Evolutionary conservation across 2,797 vertebrate genomes (phyloP), one percentile per base, ranked within the genome.

Genomic region (Anguilla marmorata): DNA sequence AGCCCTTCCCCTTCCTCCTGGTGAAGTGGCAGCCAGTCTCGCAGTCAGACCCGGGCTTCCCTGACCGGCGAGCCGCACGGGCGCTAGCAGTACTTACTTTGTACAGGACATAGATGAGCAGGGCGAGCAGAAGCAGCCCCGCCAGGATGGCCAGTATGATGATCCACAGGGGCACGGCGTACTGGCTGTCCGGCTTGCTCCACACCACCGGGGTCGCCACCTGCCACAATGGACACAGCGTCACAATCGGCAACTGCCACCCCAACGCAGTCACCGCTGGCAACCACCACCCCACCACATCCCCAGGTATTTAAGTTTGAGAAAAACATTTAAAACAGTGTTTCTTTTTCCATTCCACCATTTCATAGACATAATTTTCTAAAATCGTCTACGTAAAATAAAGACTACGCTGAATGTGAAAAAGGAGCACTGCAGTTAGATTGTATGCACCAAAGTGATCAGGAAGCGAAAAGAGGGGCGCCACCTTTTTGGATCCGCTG

Each of bases 21-120:
- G 58, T 60, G 58, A 60, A 16, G 12, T 2, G 58, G 19, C 58
- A 60, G 14, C 16, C 58, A 21, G 19, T 60, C 19, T 60, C 3
- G 0, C 58, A 60, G 58, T 60, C 0, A 60, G 58, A 60, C 19
- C 14, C 19, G 2, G 19, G 58, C 3, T 21, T 60, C 58, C 58
- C 54, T 56, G 54, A 56, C 16, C 14, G 58, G n/a, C 21, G 4
- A 24, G 63, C 7, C 41, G 0, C 41, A 45, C 41, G 4, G 41
- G 41, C 1, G 63, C 82, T 69, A 6, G 19, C 6, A 27, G 19
- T 69, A 92, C 97, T 94, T 87, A 98, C 98, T 96, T 98, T 99
- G 92, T 98, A 99, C 5, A 99, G 94, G 87, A 98, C 94, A 3
- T 97, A 98, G 94, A 98, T 98, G 88, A 99, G 97, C 19, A 99